These are phyloP conservation scores for Hydractinia symbiolongicarpus DNA, from an alignment of 30 jellyfish, hydroid and myxozoan species.

Conservation along the genomic window DNA sequence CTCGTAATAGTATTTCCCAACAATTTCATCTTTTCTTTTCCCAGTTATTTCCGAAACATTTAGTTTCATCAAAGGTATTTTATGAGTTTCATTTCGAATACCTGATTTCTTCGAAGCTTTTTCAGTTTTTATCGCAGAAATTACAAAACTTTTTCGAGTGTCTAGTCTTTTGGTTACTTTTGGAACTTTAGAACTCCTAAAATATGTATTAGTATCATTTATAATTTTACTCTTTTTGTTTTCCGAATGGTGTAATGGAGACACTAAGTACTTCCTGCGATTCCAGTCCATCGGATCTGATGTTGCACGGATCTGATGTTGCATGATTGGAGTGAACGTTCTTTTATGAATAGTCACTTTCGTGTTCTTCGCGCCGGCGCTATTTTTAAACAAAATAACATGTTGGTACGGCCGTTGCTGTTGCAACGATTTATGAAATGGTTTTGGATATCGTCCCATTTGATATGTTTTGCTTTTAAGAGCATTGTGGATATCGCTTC, in stretches of 20 bases:
- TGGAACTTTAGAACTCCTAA: no score
- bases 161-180: neutral
- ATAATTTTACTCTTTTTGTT: no score
- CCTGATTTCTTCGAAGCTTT: neutral
- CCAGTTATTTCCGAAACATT: neutral
- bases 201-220: no score
- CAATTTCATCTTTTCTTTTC: slow-evolving; percentile 4
- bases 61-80: neutral
- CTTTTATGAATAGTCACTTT: neutral
- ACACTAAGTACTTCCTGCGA: neutral
- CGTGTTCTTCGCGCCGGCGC: neutral
- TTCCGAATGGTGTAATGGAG: no score
- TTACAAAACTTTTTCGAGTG: neutral
- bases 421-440: neutral
- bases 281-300: neutral
- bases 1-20: slow-evolving; percentile 8
- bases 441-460: slow-evolving; percentile 9
- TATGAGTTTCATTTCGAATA: neutral
- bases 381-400: slow-evolving; percentile 3
- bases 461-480: neutral
- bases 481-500: neutral
- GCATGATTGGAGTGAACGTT: neutral
- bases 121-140: neutral
- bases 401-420: slow-evolving; percentile 24
- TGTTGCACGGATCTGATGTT: neutral